Evolutionary conservation across 1,140 invertebrate genomes (phyloP), one percentile per base, ranked within the genome.

Genomic region (Papilio polyxenes): DNA sequence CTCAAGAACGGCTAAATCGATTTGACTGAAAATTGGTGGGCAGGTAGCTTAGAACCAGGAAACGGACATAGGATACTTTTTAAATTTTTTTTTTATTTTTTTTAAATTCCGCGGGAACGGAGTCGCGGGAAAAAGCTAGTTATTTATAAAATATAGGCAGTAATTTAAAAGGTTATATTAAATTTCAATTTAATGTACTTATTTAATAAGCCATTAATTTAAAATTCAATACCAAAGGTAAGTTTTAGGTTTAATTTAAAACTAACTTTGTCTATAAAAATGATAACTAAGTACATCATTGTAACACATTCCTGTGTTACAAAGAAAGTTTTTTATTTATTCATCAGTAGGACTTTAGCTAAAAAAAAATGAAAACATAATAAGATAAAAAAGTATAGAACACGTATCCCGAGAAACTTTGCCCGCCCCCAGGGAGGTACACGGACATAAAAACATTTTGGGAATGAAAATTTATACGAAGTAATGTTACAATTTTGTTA

Each of bases 391-490:
- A 23, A 65, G 62, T 20, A 65, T 13, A 65, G 23, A 65, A 65
- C 62, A 65, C 62, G 62, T 65, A 65, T 65, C 20, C 23, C 11
- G 20, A 11, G 23, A 65, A 65, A 65, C 23, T 65, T 65, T 23
- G 23, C 62, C 62, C 62, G 62, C 31, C 62, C 62, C 23, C 3
- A 31, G 62, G 62, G 62, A 65, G 62, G 15, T n/a, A 17, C 53
- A 31, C 20, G 9, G 62, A 31, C 62, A 65, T 13, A 65, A 65
- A 65, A 65, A 65, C 62, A 31, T 65, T 65, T 23, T 11, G 9
- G 20, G 62, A 23, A 23, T 65, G 20, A 65, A 65, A 23, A 65
- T 65, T 65, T 65, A 65, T 65, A 23, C 62, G 62, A 31, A 65
- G 23, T 65, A 65, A 65, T 65, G 23, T 2, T 20, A 23, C 20